Conservation (phyloP, 2,113 vertebrate genomes). For the Tragelaphus scriptus region DNA sequence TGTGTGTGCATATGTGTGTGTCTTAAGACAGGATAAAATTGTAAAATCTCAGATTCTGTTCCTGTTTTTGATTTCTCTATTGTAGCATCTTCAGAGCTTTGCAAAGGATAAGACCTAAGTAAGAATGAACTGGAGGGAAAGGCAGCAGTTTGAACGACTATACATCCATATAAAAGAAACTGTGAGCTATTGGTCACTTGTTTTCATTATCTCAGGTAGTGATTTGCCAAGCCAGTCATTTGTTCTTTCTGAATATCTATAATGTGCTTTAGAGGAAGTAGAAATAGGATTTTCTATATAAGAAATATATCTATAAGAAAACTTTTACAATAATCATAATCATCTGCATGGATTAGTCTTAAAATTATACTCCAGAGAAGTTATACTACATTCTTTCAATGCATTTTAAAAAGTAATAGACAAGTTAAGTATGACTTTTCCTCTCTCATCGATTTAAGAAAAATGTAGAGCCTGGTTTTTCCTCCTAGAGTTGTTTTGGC, state of each 20-base stretch:
- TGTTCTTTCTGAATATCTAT: constrained; percentile 61
- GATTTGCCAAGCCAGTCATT: constrained; percentile 66
- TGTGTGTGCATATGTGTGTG: not conserved
- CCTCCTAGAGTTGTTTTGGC: constrained; percentile 1
- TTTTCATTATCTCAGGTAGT: constrained; percentile 24
- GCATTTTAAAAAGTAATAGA: constrained; percentile 49
- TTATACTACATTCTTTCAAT: constrained; percentile 46
- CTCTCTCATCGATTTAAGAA: constrained; percentile 13
- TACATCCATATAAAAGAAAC: constrained; percentile 4
- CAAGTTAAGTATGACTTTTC: constrained; percentile 37
- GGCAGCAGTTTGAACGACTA: not conserved
- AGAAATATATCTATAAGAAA: constrained; percentile 58
- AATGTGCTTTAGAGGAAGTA: constrained; percentile 44
- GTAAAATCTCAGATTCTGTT: constrained; percentile 19
- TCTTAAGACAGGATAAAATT: not conserved
- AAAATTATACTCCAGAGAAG: constrained; percentile 40
- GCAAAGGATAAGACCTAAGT: not conserved
- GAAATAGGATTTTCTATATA: constrained; percentile 57
- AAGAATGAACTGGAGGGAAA: constrained; percentile 16
- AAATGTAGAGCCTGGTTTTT: not conserved
- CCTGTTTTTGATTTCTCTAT: constrained; percentile 44
- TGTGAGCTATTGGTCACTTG: not conserved
- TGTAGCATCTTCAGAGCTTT: constrained; percentile 34
- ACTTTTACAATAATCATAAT: constrained; percentile 66
- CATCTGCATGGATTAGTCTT: constrained; percentile 47